Evolutionary conservation across 2,797 vertebrate species (phyloP), one percentile per base, ranked within the genome.

Genomic region (Sebastiscus albofasciatus): DNA sequence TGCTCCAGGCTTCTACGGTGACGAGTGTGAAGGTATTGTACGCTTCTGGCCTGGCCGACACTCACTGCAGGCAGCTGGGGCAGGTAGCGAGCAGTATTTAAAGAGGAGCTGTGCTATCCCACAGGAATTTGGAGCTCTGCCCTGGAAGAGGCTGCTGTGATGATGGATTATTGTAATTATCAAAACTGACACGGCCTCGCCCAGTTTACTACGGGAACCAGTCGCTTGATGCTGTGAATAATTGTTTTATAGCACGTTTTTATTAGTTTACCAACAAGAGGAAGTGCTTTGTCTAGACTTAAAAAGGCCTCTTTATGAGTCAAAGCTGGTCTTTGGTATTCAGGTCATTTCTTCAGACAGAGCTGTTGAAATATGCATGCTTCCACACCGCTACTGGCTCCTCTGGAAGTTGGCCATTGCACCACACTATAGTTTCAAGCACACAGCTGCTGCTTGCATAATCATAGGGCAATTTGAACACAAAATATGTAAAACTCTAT

Each of bases 241-340:
- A 94, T 94, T 89, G 89, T 85, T 96, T 95, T 92, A 94, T 86
- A 86, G 94, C 87, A 39, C 72, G 79, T 93, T 96, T 96, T 96
- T 95, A 96, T 93, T 93, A 94, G 95, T 95, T 95, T 94, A 94
- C 94, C 94, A 95, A 94, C 95, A 95, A 94, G 92, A 93, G 94
- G 95, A 95, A 96, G 90, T 90, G 90, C 94, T 95, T 92, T 93
- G 96, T 96, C 95, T 96, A 96, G 96, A 96, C 96, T 92, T 93
- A 85, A 92, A 95, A 93, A 85, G 81, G 81, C 79, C 29, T 83
- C 77, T 95, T 96, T 95, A 95, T 89, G 92, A 94, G 93, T 92
- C 85, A 86, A 92, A 92, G 88, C 90, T 62, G 79, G 75, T 90
- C 92, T 89, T 91, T 91, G 93, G 94, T 94, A 94, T 96, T 93